These are phyloP conservation scores for Listrodromus nycthemerus DNA, from an alignment of 2,888 invertebrate genomes.

Conservation along the genomic window DNA sequence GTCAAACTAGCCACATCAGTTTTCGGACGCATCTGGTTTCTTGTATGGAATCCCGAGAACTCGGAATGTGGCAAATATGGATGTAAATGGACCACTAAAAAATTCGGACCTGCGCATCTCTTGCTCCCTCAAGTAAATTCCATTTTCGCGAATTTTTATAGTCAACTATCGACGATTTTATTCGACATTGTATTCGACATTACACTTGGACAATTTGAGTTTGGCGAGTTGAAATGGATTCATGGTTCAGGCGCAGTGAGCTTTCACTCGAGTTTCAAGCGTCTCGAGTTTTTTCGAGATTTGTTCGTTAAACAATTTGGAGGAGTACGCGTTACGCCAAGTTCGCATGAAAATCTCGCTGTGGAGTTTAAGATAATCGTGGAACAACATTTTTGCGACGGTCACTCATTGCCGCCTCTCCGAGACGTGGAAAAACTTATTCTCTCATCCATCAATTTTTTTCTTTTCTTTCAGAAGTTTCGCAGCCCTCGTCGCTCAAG, in stretches of 20 bases:
- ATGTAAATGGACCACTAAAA: too few relatives aligned
- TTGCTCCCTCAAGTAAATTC: too few relatives aligned
- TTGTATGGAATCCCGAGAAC: background rate
- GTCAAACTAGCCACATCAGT: background rate
- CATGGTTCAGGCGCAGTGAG: background rate
- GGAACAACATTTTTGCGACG: background rate
- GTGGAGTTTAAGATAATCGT: background rate
- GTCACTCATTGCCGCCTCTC: background rate
- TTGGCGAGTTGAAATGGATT: background rate
- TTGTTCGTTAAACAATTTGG: background rate
- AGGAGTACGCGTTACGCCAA: background rate
- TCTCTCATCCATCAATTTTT: conserved; percentile 35
- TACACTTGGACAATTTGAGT: background rate
- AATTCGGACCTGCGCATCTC: too few relatives aligned
- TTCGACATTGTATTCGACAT: too few relatives aligned
- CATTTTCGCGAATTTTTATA: too few relatives aligned
- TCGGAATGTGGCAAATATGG: too few relatives aligned
- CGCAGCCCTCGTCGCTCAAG: background rate
- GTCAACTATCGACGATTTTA: background rate
- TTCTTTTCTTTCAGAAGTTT: background rate
- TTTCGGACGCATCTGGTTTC: background rate
- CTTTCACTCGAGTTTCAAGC: background rate
- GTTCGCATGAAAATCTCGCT: background rate
- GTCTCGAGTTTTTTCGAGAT: background rate
- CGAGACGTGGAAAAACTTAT: conserved; percentile 6